Evolutionary conservation across 1,140 invertebrate genomes (phyloP), one percentile per base, ranked within the genome.

Genomic region (Pogonomyrmex californicus): DNA sequence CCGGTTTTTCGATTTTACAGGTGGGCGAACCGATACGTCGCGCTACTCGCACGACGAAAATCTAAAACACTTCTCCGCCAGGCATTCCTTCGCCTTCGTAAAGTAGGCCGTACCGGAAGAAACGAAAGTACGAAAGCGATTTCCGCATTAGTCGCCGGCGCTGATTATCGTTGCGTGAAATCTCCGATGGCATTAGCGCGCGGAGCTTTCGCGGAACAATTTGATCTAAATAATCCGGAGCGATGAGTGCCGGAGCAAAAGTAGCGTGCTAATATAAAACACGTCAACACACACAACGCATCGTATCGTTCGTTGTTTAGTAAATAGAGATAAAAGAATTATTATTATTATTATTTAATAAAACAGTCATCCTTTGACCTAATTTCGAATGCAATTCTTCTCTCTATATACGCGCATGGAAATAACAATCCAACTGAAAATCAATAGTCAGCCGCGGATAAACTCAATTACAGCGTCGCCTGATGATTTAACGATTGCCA

Each of bases 1-100:
- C 68, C 87, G 87, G 87, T 88, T 86, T 23, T 23, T 66, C 68
- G 30, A 86, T 86, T 89, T 89, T 86, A 63, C 82, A 81, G 54
- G 60, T 76, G 66, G 56, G 58, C 81, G 75, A 65, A 47, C 71
- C 44, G 49, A 62, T 44, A 56, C 66, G 47, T 47, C 36, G 56
- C 36, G 23, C n/a, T 54, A 82, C 86, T 78, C 51, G 60, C 41
- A 54, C 38, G n/a, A 41, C 58, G 54, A 54, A 81, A 87, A 66
- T 75, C 65, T 77, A 85, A 79, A 65, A 83, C 58, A 51, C 68
- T 68, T 51, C 54, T 41, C n/a, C 23, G 44, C 14, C 75, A 54
- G 51, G 58, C 41, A 70, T 82, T 87, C 77, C 10, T 70, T 7
- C 23, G 49, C 23, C 23, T 56, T 30, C 17, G 56, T 9, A 49